Percentiles rank a stretch among this genome's conserved stretches.
These are phyloP conservation scores for Heliconius erato DNA, from an alignment of 2,888 invertebrate genomes.

Conservation along the genomic window DNA sequence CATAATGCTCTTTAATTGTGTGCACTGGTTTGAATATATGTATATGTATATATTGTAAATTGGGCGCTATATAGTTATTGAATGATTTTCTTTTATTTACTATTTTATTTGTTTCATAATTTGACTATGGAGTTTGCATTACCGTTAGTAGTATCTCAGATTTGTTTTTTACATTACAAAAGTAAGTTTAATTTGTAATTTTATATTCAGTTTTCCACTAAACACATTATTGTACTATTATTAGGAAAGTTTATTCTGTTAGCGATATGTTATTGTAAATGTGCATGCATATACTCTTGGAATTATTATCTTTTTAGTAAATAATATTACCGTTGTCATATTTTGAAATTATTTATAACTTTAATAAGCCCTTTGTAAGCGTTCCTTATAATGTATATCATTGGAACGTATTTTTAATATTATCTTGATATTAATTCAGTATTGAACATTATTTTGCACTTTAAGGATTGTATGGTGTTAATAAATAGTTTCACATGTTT, in stretches of 20 bases:
- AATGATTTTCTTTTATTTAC: neutral
- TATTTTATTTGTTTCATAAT: neutral
- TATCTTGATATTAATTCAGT: slow-evolving; percentile 9
- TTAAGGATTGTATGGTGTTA: slow-evolving; percentile 1
- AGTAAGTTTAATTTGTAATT: too few relatives aligned
- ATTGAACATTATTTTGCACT: slow-evolving; percentile 7
- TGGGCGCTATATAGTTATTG: neutral
- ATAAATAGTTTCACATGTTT: neutral
- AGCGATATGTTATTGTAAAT: neutral
- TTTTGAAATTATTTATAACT: neutral
- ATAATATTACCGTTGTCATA: neutral
- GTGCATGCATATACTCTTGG: neutral
- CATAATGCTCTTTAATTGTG: slow-evolving; percentile 19
- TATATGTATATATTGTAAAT: slow-evolving; percentile 13
- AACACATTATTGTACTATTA: too few relatives aligned
- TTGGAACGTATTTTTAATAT: neutral
- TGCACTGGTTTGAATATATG: slow-evolving; percentile 15
- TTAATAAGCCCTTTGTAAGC: neutral
- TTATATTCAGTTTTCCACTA: too few relatives aligned
- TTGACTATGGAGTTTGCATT: neutral
- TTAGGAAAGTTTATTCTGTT: neutral
- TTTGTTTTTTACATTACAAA: neutral
- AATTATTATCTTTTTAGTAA: neutral
- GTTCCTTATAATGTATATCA: neutral
- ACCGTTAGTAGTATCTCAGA: neutral